Evolutionary conservation across 2,797 vertebrate species (phyloP).

Genomic region (Aplochiton taeniatus): DNA sequence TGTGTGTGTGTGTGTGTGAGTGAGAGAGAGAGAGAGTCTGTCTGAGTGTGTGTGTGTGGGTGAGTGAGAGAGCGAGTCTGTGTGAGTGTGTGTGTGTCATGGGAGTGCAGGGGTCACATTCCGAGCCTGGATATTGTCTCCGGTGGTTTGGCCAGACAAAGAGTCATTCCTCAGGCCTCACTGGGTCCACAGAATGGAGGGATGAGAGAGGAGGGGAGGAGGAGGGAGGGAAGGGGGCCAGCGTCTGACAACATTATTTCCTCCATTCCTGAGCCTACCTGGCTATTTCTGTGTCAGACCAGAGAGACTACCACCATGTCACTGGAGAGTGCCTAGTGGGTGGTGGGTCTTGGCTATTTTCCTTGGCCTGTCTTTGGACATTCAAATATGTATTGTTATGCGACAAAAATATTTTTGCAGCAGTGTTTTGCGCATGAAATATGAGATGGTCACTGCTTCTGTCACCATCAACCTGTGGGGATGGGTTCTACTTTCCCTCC

Average conservation of each 20-base stretch:
- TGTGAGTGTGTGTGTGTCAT: slow-evolving; percentile 55
- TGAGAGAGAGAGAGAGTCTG: too few species aligned
- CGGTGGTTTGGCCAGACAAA: slow-evolving; percentile 60
- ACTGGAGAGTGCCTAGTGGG: slow-evolving; percentile 41
- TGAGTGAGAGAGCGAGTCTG: too few species aligned
- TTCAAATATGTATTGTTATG: too few species aligned
- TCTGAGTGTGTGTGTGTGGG: too few species aligned
- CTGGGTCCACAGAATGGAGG: slow-evolving; percentile 67
- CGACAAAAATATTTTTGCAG: too few species aligned
- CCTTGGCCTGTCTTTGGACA: too few species aligned
- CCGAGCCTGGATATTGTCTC: slow-evolving; percentile 67
- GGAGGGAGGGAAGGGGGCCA: slow-evolving; percentile 3
- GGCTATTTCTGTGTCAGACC: slow-evolving; percentile 54
- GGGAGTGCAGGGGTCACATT: slow-evolving; percentile 69
- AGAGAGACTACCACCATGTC: slow-evolving; percentile 18
- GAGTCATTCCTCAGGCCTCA: slow-evolving; percentile 57
- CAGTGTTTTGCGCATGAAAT: too few species aligned
- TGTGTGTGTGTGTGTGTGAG: too few species aligned
- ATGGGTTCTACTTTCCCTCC: slow-evolving; percentile 36
- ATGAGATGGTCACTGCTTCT: too few species aligned
- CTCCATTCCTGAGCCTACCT: slow-evolving; percentile 58
- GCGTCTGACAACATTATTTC: slow-evolving; percentile 59
- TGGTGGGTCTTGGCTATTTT: not conserved
- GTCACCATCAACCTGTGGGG: too few species aligned
- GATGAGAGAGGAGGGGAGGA: slow-evolving; percentile 19